phyloP scores from a whole-genome alignment of 2,797 vertebrate species.

The Neosilurus mollespiculum region DNA sequence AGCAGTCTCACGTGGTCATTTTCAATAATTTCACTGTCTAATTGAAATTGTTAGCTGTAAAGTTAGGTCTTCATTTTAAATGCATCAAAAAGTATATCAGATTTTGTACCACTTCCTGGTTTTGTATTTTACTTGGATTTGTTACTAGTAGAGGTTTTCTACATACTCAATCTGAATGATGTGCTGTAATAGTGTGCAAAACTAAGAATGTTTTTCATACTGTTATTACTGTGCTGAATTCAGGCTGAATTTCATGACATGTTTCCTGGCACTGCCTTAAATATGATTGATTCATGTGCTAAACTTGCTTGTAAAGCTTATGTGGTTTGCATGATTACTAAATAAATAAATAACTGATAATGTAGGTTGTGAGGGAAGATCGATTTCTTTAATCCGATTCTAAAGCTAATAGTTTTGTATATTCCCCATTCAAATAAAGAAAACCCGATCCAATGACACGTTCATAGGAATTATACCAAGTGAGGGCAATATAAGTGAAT shows the following conservation, averaged over 20 bases:
- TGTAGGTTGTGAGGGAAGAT: background rate
- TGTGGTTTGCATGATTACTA: no score
- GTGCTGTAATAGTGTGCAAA: no score
- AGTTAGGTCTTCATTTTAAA: background rate
- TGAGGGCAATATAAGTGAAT: background rate
- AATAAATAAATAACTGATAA: no score
- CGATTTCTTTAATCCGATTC: background rate
- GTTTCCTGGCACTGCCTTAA: background rate
- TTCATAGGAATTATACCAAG: background rate
- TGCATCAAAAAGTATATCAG: background rate
- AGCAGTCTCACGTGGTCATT: background rate
- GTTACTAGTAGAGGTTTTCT: background rate
- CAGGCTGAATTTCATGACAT: no score
- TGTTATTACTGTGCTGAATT: background rate
- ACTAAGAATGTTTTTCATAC: no score
- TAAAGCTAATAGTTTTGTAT: background rate
- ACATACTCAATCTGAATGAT: background rate
- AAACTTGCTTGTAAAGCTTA: background rate
- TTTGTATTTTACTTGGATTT: background rate
- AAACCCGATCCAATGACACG: background rate
- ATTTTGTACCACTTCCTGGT: background rate
- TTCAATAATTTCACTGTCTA: background rate
- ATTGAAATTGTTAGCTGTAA: background rate
- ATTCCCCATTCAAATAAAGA: background rate
- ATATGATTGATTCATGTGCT: background rate